These are phyloP conservation scores for Myanophis thanlyinensis DNA, from an alignment of 2,113 vertebrate species.

Conservation along the genomic window DNA sequence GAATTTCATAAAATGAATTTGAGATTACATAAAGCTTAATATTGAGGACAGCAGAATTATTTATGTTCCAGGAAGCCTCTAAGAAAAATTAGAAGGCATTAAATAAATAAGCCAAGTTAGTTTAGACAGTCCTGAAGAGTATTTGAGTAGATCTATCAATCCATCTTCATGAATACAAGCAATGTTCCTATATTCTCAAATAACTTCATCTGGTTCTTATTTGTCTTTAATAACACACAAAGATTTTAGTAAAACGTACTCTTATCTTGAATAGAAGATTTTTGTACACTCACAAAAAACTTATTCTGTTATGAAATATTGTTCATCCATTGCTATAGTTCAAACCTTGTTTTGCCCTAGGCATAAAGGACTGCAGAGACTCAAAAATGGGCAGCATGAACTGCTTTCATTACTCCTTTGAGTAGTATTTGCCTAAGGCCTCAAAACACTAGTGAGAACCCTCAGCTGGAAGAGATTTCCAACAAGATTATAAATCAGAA, in stretches of 20 bases:
- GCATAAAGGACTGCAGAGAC: neutral
- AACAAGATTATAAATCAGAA: neutral
- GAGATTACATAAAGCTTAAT: neutral
- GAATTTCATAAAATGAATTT: neutral
- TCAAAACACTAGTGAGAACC: neutral
- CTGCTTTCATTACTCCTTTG: constrained; percentile 1
- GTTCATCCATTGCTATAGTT: neutral
- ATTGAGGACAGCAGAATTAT: neutral
- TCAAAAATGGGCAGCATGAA: neutral
- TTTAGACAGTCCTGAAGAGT: neutral
- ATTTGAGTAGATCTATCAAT: neutral
- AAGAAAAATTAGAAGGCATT: neutral
- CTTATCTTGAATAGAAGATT: neutral
- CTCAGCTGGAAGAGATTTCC: neutral
- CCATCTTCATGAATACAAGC: neutral
- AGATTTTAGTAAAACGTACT: neutral
- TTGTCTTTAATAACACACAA: neutral
- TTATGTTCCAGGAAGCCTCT: no score
- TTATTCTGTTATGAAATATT: neutral
- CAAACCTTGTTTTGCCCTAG: constrained; percentile 4
- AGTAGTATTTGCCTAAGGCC: constrained; percentile 1
- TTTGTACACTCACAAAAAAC: neutral
- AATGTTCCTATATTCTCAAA: neutral
- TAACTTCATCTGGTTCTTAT: neutral
- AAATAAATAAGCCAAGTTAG: neutral